Conservation (phyloP, 1,140 invertebrate genomes). For the Andrena cerasifolii region DNA sequence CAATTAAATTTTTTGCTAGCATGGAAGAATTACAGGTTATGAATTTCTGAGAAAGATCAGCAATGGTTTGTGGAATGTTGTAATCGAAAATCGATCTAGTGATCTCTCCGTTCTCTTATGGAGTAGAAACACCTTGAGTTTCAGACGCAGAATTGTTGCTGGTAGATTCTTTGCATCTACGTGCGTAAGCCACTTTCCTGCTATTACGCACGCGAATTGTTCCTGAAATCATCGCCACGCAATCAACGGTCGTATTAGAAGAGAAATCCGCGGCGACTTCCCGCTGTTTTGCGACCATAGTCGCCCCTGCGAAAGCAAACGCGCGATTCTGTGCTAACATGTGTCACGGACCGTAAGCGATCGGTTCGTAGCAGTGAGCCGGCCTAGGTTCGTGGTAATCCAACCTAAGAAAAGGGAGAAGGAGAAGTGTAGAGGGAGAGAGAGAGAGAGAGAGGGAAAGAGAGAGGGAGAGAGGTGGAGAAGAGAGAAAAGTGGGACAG, state of each 20-base stretch:
- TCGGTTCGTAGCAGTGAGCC: slow-evolving; percentile 41
- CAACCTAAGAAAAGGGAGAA: slow-evolving; percentile 16
- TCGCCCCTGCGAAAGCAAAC: slow-evolving; percentile 24
- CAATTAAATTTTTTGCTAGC: no score
- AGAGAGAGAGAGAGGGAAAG: no score
- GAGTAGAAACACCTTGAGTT: no score
- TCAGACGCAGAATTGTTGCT: no score
- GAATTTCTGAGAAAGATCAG: no score
- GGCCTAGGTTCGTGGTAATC: slow-evolving; percentile 58
- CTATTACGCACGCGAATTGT: background rate
- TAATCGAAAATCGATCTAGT: no score
- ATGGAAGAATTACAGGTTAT: no score
- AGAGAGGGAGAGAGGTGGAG: slow-evolving; percentile 33
- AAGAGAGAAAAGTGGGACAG: background rate
- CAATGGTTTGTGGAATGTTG: no score
- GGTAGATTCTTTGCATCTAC: no score
- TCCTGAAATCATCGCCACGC: background rate
- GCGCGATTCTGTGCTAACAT: slow-evolving; percentile 20
- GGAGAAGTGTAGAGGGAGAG: background rate
- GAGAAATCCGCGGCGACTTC: background rate
- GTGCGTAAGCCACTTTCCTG: no score
- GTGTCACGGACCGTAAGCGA: slow-evolving; percentile 44
- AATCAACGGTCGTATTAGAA: background rate
- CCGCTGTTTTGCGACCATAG: background rate
- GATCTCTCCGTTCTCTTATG: no score